Percentiles rank a stretch among this genome's conserved stretches.
These are phyloP conservation scores for Tenualosa ilisha DNA, from an alignment of 2,797 vertebrate genomes.

Conservation along the genomic window DNA sequence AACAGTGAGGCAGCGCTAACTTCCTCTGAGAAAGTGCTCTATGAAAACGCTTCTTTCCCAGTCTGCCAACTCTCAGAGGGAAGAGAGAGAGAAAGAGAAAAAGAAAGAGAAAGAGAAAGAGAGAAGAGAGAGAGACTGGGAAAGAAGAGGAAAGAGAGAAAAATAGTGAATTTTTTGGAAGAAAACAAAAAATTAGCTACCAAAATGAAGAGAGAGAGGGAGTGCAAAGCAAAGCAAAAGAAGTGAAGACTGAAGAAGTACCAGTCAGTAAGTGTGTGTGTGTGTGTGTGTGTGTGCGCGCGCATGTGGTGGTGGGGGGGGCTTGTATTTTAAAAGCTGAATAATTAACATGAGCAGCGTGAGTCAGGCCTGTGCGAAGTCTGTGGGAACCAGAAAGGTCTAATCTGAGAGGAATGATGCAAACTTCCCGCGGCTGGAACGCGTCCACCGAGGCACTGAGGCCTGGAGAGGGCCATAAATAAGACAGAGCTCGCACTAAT, in stretches of 20 bases:
- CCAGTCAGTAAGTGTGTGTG: background rate
- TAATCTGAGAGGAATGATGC: conserved; percentile 83
- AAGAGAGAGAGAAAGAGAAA: conserved; percentile 40
- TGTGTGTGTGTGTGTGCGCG: background rate
- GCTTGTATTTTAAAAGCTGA: conserved; percentile 83
- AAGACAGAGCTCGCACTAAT: conserved; percentile 3
- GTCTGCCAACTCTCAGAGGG: conserved; percentile 78
- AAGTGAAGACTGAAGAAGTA: background rate
- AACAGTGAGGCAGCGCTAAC: conserved; percentile 67
- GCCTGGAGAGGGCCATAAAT: conserved; percentile 47
- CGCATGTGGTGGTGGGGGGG: conserved; percentile 45
- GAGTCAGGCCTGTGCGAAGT: conserved; percentile 82
- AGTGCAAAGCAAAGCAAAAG: background rate
- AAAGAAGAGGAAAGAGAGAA: background rate
- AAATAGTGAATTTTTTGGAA: background rate
- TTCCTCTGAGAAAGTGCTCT: conserved; percentile 64
- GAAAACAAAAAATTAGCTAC: background rate
- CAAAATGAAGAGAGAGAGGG: conserved; percentile 14
- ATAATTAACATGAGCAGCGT: conserved; percentile 84
- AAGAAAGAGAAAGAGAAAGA: conserved; percentile 43
- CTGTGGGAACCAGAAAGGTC: conserved; percentile 84
- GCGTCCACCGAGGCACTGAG: conserved; percentile 75
- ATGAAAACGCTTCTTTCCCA: conserved; percentile 60
- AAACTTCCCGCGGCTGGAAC: conserved; percentile 82
- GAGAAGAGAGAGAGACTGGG: conserved; percentile 32